Base-by-base conservation (phyloP, 2,797 vertebrate genomes). In the Typhlichthys eigenmanni region DNA sequence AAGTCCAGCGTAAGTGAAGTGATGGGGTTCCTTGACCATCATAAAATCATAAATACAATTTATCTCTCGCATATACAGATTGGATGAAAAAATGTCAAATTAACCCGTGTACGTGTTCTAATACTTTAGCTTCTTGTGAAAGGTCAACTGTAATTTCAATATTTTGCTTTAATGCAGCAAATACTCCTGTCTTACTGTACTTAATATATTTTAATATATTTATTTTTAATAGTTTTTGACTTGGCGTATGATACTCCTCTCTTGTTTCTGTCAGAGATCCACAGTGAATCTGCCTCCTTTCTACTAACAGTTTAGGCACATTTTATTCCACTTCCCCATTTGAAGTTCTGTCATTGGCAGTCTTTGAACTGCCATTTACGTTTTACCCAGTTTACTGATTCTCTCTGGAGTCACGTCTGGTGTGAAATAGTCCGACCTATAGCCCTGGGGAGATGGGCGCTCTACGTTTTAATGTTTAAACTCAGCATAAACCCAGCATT, bases 321-420 rank as follows among this genome's bases (percentile, higher is more conserved):
- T 64, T 87, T 84, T 85, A 68, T 73, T 64, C 70, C 0, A 11
- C 72, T 76, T 69, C 52, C 29, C 57, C 68, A 57, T 89, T 82
- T 88, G 77, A 90, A 85, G 76, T 79, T 81, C 80, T 85, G 79
- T 85, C 85, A 82, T 81, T 60, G 75, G 64, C 76, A 64, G 69
- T 69, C 89, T 91, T 92, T 92, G 87, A 91, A 90, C 81, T 89
- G 85, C 76, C 81, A 79, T 85, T 87, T 86, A 76, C 84, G 79
- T 86, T 89, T 86, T 84, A 81, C 60, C 74, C 76, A 47, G 72
- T 52, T 69, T 50, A 62, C 60, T 56, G 72, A 72, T 68, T 46
- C 64, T 79, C 81, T 85, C 66, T 53, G 54, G 68, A 66, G 65
- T 70, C 66, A 72, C 58, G 64, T 73, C 73, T 80, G 73, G 63